Conservation (phyloP, 2,113 vertebrate genomes). For the Xiphorhynchus elegans region DNA sequence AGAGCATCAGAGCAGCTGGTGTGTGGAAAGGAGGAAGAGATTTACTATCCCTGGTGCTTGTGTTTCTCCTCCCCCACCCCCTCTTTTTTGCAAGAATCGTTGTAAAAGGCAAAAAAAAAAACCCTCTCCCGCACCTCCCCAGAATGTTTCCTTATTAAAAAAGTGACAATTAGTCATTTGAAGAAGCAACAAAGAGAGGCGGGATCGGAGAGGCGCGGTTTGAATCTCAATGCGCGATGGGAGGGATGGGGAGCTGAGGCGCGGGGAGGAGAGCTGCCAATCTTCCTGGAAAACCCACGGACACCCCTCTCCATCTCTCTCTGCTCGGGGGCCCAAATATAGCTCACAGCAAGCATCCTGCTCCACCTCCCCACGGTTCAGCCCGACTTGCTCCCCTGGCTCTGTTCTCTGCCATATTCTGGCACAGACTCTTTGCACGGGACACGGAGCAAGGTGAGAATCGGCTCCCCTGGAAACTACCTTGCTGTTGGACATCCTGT, state of each 20-base stretch:
- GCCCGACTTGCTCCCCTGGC: background rate
- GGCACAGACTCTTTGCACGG: accelerated
- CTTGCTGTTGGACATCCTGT: background rate
- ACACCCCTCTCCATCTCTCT: background rate
- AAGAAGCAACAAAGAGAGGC: constrained; percentile 33
- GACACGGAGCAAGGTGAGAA: background rate
- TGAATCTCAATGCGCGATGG: constrained; percentile 47
- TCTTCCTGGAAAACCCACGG: background rate
- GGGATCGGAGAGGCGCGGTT: background rate
- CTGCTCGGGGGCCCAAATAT: background rate
- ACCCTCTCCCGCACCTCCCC: background rate
- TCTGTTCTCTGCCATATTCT: background rate
- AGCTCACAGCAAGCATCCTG: background rate
- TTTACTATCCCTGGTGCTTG: background rate
- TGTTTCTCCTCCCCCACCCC: background rate
- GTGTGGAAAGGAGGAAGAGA: background rate
- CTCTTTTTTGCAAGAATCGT: background rate
- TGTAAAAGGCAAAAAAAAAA: background rate
- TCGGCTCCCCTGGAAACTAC: background rate
- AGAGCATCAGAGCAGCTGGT: constrained; percentile 23
- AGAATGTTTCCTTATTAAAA: background rate
- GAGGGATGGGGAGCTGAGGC: background rate
- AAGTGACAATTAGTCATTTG: constrained; percentile 55
- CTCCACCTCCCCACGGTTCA: background rate
- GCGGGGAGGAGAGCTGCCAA: background rate